Base-by-base conservation (phyloP, 1,140 invertebrate genomes). In the Drosophila equinoxialis region DNA sequence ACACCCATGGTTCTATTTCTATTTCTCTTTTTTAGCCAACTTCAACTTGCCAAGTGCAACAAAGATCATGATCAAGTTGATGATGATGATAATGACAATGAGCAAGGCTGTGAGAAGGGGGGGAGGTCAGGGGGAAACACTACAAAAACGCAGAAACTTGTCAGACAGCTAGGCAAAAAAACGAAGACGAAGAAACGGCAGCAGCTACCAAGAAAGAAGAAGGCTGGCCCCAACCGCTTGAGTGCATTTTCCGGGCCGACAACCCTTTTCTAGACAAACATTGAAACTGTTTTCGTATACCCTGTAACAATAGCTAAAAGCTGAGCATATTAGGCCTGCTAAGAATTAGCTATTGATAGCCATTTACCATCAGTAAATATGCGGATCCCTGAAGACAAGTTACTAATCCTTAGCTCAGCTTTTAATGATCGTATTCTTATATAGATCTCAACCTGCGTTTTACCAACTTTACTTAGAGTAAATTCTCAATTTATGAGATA, bases 201-300 rank as follows among this genome's bases (percentile, higher is more conserved):
- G 60, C 35, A 37, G 33, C 33, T 7, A 8, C 57, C 42, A 61
- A 62, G 62, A 13, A n/a, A 41, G 20, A n/a, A 41, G 20, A 35
- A 51, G 51, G 64, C 71, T 57, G 65, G 65, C 23, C 23, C 82
- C 59, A 71, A 82, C 79, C 83, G 82, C 83, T 86, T 77, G 79
- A 87, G 76, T 86, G 82, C 76, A 83, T 87, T 86, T 86, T 86
- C 79, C 82, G 76, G 83, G 82, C 83, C 76, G 84, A 82, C 82
- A 86, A 55, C 65, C 67, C 57, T 59, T 59, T 59, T 51, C 45
- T 51, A 61, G 65, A 37, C 64, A 64, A 74, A 73, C 71, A 74
- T 30, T 30, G 45, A 51, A 51, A 51, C 17, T 51, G 17, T 51
- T 51, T n/a, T 51, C 8, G 5, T 8, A 11, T 51, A 51, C 45